Evolutionary conservation across 2,888 invertebrate genomes (phyloP).

Genomic region (Teinopalpus imperialis): DNA sequence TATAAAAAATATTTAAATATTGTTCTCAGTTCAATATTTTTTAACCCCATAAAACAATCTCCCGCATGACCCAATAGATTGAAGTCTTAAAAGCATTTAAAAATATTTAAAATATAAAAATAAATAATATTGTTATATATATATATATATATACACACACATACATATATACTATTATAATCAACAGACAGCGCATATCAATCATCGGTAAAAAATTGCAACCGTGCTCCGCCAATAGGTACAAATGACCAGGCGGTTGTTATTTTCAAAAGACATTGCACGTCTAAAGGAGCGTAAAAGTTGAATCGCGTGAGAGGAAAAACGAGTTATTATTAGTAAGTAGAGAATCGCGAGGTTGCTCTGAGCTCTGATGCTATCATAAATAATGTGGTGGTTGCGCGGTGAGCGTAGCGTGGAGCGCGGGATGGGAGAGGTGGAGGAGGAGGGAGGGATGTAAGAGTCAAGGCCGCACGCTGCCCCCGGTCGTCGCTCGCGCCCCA

Average conservation of each 20-base stretch:
- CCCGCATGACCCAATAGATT: no score
- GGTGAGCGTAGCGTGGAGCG: conserved; percentile 57
- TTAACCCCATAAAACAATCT: no score
- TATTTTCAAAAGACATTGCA: conserved; percentile 47
- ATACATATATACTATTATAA: no score
- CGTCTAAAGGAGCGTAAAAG: conserved; percentile 55
- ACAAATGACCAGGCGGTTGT: conserved; percentile 30
- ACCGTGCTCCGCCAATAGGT: conserved; percentile 13
- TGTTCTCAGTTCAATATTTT: no score
- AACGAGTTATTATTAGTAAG: conserved; percentile 79
- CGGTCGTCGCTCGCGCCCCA: conserved; percentile 88
- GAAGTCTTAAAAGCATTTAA: no score
- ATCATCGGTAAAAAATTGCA: not conserved
- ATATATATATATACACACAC: no score
- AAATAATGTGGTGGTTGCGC: conserved; percentile 78
- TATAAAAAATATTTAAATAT: no score
- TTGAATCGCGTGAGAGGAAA: conserved; percentile 77
- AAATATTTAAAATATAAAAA: no score
- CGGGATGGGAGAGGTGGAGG: conserved; percentile 43
- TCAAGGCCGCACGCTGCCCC: conserved; percentile 90
- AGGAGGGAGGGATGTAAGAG: conserved; percentile 70
- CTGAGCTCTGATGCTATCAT: conserved; percentile 78
- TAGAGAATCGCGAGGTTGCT: conserved; percentile 76
- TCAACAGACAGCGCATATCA: no score
- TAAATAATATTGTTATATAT: no score